Percentiles rank a stretch among this genome's conserved stretches.
Conservation (phyloP, 1,140 invertebrate species). For the Meteorus sp. region DNA sequence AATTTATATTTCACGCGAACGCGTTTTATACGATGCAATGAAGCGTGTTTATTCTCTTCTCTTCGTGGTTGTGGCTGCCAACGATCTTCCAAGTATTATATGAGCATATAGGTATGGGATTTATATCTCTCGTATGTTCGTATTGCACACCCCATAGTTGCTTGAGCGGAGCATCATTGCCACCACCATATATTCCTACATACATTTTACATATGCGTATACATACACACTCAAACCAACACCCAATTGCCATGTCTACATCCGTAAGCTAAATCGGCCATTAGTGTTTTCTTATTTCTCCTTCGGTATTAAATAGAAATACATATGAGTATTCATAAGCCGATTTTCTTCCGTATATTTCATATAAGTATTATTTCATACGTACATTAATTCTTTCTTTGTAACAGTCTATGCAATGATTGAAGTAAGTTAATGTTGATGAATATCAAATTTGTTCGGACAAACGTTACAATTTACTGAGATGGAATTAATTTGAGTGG, state of each 20-base stretch:
- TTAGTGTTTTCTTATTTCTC: neutral
- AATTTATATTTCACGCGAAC: slow-evolving; percentile 35
- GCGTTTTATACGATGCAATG: neutral
- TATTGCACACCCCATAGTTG: too few relatives aligned
- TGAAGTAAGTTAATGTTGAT: too few relatives aligned
- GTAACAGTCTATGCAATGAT: too few relatives aligned
- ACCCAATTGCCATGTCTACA: too few relatives aligned
- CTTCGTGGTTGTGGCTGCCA: neutral
- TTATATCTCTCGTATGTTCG: neutral
- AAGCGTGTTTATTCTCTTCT: neutral
- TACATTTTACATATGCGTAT: too few relatives aligned
- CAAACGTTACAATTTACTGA: too few relatives aligned
- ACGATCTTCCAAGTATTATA: slow-evolving; percentile 3
- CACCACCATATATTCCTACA: neutral
- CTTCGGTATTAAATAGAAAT: neutral
- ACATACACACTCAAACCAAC: too few relatives aligned
- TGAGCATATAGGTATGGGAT: neutral
- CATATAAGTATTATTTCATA: too few relatives aligned
- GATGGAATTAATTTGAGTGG: too few relatives aligned
- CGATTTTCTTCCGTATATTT: too few relatives aligned
- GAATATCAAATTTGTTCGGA: too few relatives aligned
- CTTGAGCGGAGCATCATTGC: neutral
- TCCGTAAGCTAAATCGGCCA: slow-evolving; percentile 8
- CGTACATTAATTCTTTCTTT: too few relatives aligned
- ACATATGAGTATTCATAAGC: neutral